Evolutionary conservation across 2,797 vertebrate genomes (phyloP), one percentile per base, ranked within the genome.

Genomic region (Coregonus ussuriensis): DNA sequence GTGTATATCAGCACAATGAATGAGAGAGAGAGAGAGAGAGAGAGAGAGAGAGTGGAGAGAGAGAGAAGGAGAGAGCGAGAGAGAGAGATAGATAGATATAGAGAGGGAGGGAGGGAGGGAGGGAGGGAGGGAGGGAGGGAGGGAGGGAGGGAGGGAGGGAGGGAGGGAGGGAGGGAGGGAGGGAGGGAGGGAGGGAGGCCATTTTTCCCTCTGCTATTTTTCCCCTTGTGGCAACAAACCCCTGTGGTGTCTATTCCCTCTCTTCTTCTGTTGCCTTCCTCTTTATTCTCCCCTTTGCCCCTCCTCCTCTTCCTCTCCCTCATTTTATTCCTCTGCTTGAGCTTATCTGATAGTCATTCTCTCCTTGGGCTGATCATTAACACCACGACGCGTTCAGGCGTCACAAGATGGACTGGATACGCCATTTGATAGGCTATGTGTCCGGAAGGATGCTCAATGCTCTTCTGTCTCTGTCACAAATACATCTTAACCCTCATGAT

Each of bases 1-100:
- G 93, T 94, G 93, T 96, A 95, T 91, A 96, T 95, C 94, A 95
- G 91, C 21, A 78, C 91, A 93, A 95, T 94, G 93, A 91, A 89
- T 91, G 15, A 76, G 76, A 77, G 78, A 74, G 84, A 69, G 78
- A 52, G 70, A 78, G 77, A 62, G 72, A 66, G 72, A 67, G 59
- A 21, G 16, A 75, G 47, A 85, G 77, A 71, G 78, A 63, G 76
- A 16, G 33, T 3, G 56, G 70, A 56, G 52, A 53, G 52, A 53
- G 52, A 15, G 52, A 53, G 52, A 53, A 6, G 1, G 52, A 3
- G 14, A 53, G 52, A 15, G 52, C 0, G 52, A 53, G 53, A 16
- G 53, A 54, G 11, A 54, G 14, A 16, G 14, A 54, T 7, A 54
- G 11, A 54, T 0, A 54, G 14, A 54, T 6, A 53, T 5, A 53